A percentile compares a stretch with the other conserved stretches of the same genome.
Evolutionary conservation across 2,797 vertebrate genomes (phyloP).

Genomic region (Nyctalus aviator): DNA sequence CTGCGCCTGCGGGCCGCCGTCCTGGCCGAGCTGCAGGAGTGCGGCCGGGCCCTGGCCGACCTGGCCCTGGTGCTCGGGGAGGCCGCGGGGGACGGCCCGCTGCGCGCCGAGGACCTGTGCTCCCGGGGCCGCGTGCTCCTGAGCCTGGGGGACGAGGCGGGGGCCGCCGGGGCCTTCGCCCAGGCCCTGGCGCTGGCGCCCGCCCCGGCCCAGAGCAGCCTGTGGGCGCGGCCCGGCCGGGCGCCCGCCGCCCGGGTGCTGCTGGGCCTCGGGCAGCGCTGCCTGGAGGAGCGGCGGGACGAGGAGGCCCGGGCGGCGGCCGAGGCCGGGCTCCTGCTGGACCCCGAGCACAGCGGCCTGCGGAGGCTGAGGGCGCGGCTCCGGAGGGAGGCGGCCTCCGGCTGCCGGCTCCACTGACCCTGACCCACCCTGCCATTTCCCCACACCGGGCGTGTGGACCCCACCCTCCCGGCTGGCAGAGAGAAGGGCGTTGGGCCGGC

Average conservation of each 20-base stretch:
- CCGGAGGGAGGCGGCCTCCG: conserved; percentile 89
- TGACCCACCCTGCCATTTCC: accelerated
- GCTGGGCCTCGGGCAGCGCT: conserved; percentile 86
- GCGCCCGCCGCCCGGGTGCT: conserved; percentile 86
- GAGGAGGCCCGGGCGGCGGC: conserved; percentile 91
- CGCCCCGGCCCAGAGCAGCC: conserved; percentile 86
- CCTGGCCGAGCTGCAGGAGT: conserved; percentile 88
- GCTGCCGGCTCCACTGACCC: conserved; percentile 92
- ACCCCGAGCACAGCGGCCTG: conserved; percentile 89
- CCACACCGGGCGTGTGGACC: background rate
- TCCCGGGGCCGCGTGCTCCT: conserved; percentile 89
- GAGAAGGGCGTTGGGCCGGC: too few species aligned
- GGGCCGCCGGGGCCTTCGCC: conserved; percentile 90
- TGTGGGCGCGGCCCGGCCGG: conserved; percentile 87
- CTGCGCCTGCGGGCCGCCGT: conserved; percentile 92
- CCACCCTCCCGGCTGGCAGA: background rate
- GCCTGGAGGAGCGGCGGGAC: conserved; percentile 88
- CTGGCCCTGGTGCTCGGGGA: conserved; percentile 90
- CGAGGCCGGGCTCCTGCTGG: conserved; percentile 91
- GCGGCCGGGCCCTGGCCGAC: conserved; percentile 89
- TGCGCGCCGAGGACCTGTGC: conserved; percentile 90
- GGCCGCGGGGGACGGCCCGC: conserved; percentile 75
- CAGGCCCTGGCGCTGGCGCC: conserved; percentile 90
- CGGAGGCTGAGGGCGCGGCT: conserved; percentile 91
- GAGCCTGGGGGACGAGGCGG: conserved; percentile 86